phyloP scores from a whole-genome alignment of 2,888 invertebrate species.

The Salpingus planirostris region DNA sequence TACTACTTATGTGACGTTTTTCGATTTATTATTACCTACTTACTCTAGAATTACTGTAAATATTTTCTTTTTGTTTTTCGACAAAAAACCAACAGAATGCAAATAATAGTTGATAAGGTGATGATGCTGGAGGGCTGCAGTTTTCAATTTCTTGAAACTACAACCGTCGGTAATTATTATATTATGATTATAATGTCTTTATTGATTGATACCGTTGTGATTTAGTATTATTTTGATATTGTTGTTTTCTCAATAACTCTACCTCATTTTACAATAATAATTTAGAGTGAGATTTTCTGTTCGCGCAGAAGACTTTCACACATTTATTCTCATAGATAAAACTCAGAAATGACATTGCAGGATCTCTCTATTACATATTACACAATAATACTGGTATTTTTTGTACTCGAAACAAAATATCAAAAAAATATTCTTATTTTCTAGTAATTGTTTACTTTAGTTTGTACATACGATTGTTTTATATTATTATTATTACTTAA shows the following conservation, averaged over 20 bases:
- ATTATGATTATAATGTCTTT: background rate
- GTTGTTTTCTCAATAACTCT: conserved; percentile 28
- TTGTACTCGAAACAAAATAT: conserved; percentile 32
- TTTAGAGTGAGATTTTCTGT: no score
- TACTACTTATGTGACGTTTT: conserved; percentile 18
- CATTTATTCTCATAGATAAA: conserved; percentile 6
- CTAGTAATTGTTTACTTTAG: no score
- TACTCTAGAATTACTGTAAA: conserved; percentile 23
- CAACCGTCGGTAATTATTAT: no score
- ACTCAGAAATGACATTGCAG: conserved; percentile 19
- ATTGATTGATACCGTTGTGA: no score
- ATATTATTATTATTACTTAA: conserved; percentile 5
- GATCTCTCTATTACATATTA: conserved; percentile 27
- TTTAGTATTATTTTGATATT: conserved; percentile 30
- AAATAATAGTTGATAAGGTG: conserved; percentile 21
- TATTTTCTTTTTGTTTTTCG: conserved; percentile 20
- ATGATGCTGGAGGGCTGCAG: conserved; percentile 10
- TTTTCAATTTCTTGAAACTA: conserved; percentile 1
- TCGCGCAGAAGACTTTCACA: no score
- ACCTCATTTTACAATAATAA: conserved; percentile 27
- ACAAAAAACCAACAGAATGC: conserved; percentile 18
- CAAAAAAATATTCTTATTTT: conserved; percentile 23
- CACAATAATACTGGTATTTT: conserved; percentile 31
- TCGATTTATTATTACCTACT: conserved; percentile 17
- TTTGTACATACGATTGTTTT: conserved; percentile 26